Evolutionary conservation across 2,888 invertebrate genomes (phyloP).

Genomic region (Leptopilina syphax): DNA sequence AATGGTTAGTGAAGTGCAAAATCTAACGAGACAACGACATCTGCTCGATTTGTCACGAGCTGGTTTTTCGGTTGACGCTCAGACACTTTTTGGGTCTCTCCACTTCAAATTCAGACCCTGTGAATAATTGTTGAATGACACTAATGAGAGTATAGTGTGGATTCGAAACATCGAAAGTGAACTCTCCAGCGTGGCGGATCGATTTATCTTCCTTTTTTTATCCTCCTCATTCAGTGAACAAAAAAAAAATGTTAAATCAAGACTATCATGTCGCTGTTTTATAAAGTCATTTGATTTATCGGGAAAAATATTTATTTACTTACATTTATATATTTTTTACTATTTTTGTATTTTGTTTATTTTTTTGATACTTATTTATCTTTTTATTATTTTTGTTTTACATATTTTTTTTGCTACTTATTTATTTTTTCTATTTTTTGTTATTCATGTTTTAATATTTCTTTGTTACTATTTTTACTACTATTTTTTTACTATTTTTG

Average conservation of each 20-base stretch:
- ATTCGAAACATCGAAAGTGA: slow-evolving; percentile 54
- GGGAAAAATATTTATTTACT: not conserved
- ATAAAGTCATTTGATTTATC: slow-evolving; percentile 10
- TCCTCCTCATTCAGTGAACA: not conserved
- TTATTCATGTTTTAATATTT: too few species aligned
- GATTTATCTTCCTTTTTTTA: slow-evolving; percentile 20
- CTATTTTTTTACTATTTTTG: too few species aligned
- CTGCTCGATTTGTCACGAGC: slow-evolving; percentile 72
- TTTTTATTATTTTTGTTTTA: too few species aligned
- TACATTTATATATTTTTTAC: not conserved
- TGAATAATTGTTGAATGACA: slow-evolving; percentile 74
- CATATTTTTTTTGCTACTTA: too few species aligned
- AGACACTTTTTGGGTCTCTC: slow-evolving; percentile 54
- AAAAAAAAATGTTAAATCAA: slow-evolving; percentile 36
- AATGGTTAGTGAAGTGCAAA: slow-evolving; percentile 65
- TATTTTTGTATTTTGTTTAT: too few species aligned
- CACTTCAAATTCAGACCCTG: slow-evolving; percentile 66
- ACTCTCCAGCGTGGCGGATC: slow-evolving; percentile 38
- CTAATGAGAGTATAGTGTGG: slow-evolving; percentile 73
- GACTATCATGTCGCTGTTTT: slow-evolving; percentile 13
- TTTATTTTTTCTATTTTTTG: too few species aligned
- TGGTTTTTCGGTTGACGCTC: slow-evolving; percentile 62
- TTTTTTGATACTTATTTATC: too few species aligned
- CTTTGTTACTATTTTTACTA: too few species aligned
- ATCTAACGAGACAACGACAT: slow-evolving; percentile 73